Percentiles rank a stretch among this genome's conserved stretches.
Evolutionary conservation across 2,797 vertebrate genomes (phyloP).

Genomic region (Alcedo atthis): DNA sequence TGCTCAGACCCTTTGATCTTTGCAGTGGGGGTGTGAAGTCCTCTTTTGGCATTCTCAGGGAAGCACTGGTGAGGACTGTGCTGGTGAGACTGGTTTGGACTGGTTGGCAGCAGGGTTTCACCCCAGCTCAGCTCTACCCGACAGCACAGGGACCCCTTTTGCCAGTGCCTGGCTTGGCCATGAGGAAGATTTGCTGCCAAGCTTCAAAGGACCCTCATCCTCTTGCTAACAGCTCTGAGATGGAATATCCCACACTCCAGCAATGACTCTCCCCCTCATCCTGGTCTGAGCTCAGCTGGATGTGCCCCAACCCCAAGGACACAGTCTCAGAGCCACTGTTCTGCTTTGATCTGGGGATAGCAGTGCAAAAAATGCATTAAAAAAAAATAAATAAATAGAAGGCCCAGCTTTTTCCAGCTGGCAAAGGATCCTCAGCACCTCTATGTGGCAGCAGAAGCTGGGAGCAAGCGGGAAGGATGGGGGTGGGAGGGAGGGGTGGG

Average conservation of each 20-base stretch:
- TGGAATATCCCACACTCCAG: background rate
- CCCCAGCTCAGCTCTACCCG: fast-evolving
- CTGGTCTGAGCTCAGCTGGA: fast-evolving
- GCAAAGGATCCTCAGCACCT: constrained; percentile 10
- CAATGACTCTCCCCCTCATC: background rate
- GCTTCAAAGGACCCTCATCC: background rate
- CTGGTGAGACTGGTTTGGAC: background rate
- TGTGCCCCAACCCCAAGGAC: background rate
- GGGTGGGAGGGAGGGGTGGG: background rate
- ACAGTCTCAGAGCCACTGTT: fast-evolving
- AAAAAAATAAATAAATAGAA: background rate
- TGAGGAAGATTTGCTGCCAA: background rate
- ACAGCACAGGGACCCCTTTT: background rate
- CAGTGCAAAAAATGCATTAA: background rate
- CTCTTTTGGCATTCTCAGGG: background rate
- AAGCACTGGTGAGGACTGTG: background rate
- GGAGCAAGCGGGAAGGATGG: background rate
- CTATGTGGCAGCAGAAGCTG: background rate
- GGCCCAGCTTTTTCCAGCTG: background rate
- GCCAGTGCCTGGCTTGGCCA: background rate
- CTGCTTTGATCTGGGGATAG: background rate
- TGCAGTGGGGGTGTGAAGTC: background rate
- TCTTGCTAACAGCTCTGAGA: background rate
- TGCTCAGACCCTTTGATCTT: background rate
- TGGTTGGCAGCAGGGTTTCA: background rate